Evolutionary conservation across 2,888 invertebrate species (phyloP).

Genomic region (Hypomecis punctinalis): DNA sequence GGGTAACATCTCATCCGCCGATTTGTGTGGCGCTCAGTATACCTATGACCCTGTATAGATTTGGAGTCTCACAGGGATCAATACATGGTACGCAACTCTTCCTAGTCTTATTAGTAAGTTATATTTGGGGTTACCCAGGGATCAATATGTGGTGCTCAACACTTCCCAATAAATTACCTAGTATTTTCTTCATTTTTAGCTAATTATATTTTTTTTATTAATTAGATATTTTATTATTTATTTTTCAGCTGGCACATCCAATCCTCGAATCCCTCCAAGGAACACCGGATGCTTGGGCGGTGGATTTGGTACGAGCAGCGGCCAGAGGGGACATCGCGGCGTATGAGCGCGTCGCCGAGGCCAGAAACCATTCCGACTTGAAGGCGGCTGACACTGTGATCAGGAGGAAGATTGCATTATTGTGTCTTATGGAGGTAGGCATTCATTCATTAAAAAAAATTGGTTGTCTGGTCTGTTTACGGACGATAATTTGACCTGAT

Average conservation of each 20-base stretch:
- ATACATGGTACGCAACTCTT: no score
- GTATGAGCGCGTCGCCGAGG: conserved; percentile 80
- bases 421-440: conserved; percentile 96
- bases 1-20: no score
- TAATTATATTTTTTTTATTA: no score
- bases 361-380: conserved; percentile 93
- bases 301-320: conserved; percentile 93
- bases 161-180: no score
- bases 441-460: background rate
- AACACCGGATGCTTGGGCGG: conserved; percentile 94
- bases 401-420: conserved; percentile 96
- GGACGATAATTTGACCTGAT: background rate
- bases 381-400: conserved; percentile 92
- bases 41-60: no score
- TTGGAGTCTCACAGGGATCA: no score
- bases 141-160: no score
- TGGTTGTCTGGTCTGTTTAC: background rate
- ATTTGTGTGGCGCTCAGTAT: no score
- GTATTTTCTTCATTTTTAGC: no score
- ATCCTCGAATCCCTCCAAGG: conserved; percentile 93
- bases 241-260: conserved; percentile 93
- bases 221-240: background rate
- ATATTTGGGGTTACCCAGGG: no score
- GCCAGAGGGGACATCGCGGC: conserved; percentile 93
- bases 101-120: no score